Evolutionary conservation across 1,140 invertebrate genomes (phyloP), one percentile per base, ranked within the genome.

Genomic region (Parasteatoda tepidariorum): DNA sequence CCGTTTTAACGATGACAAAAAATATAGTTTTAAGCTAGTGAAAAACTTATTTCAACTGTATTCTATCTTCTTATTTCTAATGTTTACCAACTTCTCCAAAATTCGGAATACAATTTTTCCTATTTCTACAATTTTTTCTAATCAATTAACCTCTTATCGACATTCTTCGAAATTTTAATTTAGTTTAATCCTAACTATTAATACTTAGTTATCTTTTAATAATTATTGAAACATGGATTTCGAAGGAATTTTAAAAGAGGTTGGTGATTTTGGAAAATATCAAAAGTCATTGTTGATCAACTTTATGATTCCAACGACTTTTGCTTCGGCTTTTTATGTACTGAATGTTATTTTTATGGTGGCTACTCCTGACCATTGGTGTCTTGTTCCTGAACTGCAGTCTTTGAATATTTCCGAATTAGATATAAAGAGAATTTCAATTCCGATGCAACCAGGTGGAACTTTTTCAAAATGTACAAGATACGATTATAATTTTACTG

Each of bases 201-300:
- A 9, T 48, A 48, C 18, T 48, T 48, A 48, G 7, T 48, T 48
- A 6, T 48, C 41, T 9, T 48, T 18, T n/a, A n/a, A n/a, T n/a
- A n/a, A n/a, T n/a, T n/a, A 7, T 31, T 2, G 33, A n/a, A 84
- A 28, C 15, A 92, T 92, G 90, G 89, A 91, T 86, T 91, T 92
- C 83, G 91, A 92, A 87, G 88, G 89, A 59, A 88, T 92, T 68
- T 87, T 92, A 13, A 88, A 88, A 33, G 89, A 92, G 85, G 89
- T 92, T n/a, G 92, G 92, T 2, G 92, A 92, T 84, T 89, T 92
- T 71, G 92, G 92, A 3, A 88, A 87, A 15, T 92, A 90, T 86
- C 92, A 92, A 87, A 89, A 90, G 48, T 88, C 87, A 7, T 41
- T 86, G 9, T n/a, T 86, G 3, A 30, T 79, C 2, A 64, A 81